Base-by-base conservation (phyloP, 1,140 invertebrate genomes). In the Aphelenchoides fujianensis region DNA sequence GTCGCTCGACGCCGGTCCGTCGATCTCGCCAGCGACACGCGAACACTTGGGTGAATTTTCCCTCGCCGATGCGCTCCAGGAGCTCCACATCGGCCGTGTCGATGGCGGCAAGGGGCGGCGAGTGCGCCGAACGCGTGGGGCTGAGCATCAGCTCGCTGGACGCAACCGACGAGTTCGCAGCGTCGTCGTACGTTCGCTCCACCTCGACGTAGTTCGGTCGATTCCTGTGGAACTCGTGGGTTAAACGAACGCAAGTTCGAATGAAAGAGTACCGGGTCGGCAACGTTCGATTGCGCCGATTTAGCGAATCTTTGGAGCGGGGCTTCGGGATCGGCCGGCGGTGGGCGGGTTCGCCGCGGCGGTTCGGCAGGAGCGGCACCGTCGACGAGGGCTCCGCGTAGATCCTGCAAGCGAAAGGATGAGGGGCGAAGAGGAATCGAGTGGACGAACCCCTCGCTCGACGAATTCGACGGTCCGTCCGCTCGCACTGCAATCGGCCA, bases 21-120 rank as follows among this genome's bases (percentile, higher is more conserved):
- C 55, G 30, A 12, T 28, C 57, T 27, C 34, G 28, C 23, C 35
- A 31, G 37, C 41, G 53, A 41, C 72, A 70, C 31, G 36, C 27
- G 28, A 75, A 72, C 27, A 72, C 63, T 2, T 72, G 36, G 7
- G 70, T 74, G 73, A 74, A 74, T 68, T 74, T 75, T 34, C 72
- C 72, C 68, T 74, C 72, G 28, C 72, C 72, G 63, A 74, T 72
- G 37, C 69, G 35, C 48, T 77, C 59, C 3, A 55, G 54, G 5
- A 72, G 32, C 3, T 74, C 7, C 23, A 74, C 12, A 30, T 62
- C 27, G 30, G 70, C 9, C 23, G 3, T 28, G 23, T 16, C 9
- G 37, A 72, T 27, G 1, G 16, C 5, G 16, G 68, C 1, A 3
- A 7, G 16, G 2, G 5, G 64, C 5, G 5, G 28, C 3, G 5